Evolutionary conservation across 2,888 invertebrate genomes (phyloP), one percentile per base, ranked within the genome.

Genomic region (Corbicula japonica): DNA sequence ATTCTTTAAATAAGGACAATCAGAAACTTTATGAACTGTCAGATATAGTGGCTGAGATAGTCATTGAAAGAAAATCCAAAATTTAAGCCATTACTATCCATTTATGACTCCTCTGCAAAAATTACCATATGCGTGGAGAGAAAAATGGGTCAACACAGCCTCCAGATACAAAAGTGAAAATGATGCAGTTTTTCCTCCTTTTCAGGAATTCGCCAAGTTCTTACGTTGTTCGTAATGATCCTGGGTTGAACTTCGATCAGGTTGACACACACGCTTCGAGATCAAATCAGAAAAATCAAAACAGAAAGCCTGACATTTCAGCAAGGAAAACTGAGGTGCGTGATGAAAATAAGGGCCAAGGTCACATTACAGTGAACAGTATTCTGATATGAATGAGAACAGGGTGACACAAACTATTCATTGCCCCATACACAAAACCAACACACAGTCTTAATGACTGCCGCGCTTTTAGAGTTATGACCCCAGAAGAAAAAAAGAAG

Each of bases 381-480:
- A 50, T 21, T 50, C 12, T 21, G 21, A 50, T 50, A 50, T 50
- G 50, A 50, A 21, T 50, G 50, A 21, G 50, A 50, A 50, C 50
- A 50, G 50, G 8, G 23, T 10, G 50, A 50, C 12, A 50, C 50
- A 50, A 50, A 50, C 50, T 50, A 50, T 50, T 50, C 26, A 56
- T 23, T 66, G 66, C 44, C 60, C 66, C 1, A 38, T 74, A 28
- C 74, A 74, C 54, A 65, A 62, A 18, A 66, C 58, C n/a, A 34
- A 32, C n/a, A 8, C 74, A 74, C 52, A 34, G 23, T 18, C 38
- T 74, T 15, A 66, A 61, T 28, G 44, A 60, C 15, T 74, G 74
- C 38, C 21, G 66, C 8, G 44, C 21, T 3, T 74, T 74, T 41
- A 66, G 41, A 28, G 23, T 1, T 10, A 66, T 52, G 21, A 23